These are phyloP conservation scores for Myanophis thanlyinensis DNA, from an alignment of 2,113 vertebrate species.

Conservation along the genomic window DNA sequence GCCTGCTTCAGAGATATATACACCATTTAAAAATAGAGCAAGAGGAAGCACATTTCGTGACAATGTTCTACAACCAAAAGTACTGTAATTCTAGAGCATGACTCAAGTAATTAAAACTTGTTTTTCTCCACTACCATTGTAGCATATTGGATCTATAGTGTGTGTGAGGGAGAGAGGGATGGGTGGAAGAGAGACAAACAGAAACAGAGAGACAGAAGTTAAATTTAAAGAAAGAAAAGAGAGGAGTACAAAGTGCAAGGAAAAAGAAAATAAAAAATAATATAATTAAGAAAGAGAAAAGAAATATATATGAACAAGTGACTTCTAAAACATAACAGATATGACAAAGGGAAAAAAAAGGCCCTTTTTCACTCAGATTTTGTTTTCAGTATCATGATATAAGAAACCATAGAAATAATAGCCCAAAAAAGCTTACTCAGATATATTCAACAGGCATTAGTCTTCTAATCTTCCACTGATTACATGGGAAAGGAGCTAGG, in stretches of 20 bases:
- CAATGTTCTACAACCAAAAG: not conserved
- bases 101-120: not conserved
- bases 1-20: not conserved
- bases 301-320: not conserved
- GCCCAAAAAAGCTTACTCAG: not conserved
- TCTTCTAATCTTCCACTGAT: not conserved
- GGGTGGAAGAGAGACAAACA: too few relatives aligned
- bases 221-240: not conserved
- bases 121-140: not conserved
- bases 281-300: not conserved
- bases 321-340: not conserved
- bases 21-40: not conserved
- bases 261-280: not conserved
- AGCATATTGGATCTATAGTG: not conserved
- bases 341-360: not conserved
- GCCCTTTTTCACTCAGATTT: not conserved
- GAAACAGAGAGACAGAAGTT: not conserved
- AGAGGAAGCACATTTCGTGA: not conserved
- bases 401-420: not conserved
- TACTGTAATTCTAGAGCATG: not conserved
- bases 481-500: not conserved
- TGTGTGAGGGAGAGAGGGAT: not conserved
- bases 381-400: not conserved
- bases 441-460: not conserved
- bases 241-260: not conserved